Evolutionary conservation across 2,888 invertebrate species (phyloP).

Genomic region (Mimachlamys varia): DNA sequence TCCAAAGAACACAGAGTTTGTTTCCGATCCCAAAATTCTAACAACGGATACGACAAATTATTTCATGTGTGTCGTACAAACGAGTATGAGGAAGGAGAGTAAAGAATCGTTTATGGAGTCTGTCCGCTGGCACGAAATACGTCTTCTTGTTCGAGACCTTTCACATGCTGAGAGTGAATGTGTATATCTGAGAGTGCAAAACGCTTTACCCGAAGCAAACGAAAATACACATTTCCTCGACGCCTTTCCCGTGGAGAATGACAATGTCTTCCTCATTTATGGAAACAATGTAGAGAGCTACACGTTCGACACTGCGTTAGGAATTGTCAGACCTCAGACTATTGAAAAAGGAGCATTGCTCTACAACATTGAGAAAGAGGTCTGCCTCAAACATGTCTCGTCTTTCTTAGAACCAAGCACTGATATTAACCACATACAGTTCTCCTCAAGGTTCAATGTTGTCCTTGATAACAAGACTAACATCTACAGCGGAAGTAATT

Average conservation of each 20-base stretch:
- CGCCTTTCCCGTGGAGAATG: slow-evolving; percentile 55
- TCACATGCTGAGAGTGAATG: slow-evolving; percentile 49
- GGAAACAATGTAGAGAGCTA: slow-evolving; percentile 61
- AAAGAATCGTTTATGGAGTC: slow-evolving; percentile 54
- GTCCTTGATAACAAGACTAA: slow-evolving; percentile 64
- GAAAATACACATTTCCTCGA: slow-evolving; percentile 65
- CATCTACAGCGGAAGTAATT: slow-evolving; percentile 58
- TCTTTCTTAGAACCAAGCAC: slow-evolving; percentile 60
- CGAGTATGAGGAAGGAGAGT: slow-evolving; percentile 54
- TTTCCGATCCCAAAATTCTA: slow-evolving; percentile 63
- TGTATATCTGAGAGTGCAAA: slow-evolving; percentile 56
- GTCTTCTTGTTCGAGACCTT: slow-evolving; percentile 59
- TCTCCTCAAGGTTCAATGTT: slow-evolving; percentile 63
- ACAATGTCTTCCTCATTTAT: slow-evolving; percentile 66
- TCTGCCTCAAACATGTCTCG: slow-evolving; percentile 62
- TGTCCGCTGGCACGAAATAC: slow-evolving; percentile 56
- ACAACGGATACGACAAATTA: slow-evolving; percentile 49
- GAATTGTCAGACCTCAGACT: slow-evolving; percentile 58
- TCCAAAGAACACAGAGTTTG: slow-evolving; percentile 66
- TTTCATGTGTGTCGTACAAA: slow-evolving; percentile 64
- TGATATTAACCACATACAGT: slow-evolving; percentile 51
- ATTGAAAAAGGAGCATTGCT: slow-evolving; percentile 68
- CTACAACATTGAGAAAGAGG: slow-evolving; percentile 64
- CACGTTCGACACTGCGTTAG: slow-evolving; percentile 62
- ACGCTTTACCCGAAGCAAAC: slow-evolving; percentile 60